Evolutionary conservation across 2,113 vertebrate genomes (phyloP).

Genomic region (Entelurus aequoreus): DNA sequence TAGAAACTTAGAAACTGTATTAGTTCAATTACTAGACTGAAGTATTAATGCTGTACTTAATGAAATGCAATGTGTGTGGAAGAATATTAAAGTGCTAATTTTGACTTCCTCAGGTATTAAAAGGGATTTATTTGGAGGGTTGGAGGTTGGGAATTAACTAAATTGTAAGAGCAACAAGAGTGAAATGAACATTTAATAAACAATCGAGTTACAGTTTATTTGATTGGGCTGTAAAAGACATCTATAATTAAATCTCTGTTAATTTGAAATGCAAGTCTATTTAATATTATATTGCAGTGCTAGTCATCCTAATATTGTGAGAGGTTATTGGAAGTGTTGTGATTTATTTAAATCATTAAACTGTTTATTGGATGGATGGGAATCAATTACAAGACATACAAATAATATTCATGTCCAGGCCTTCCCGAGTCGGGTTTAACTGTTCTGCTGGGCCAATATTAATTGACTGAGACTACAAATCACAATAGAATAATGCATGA

Average conservation of each 20-base stretch:
- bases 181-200: neutral
- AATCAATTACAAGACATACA: neutral
- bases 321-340: neutral
- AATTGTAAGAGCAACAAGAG: conserved; percentile 9
- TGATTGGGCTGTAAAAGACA: conserved; percentile 28
- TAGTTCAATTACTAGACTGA: neutral
- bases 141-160: conserved; percentile 16
- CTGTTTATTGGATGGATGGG: neutral
- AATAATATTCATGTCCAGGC: neutral
- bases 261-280: conserved; percentile 33
- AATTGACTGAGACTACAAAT: neutral
- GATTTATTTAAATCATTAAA: neutral
- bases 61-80: neutral
- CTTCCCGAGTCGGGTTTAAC: neutral
- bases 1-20: neutral
- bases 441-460: neutral
- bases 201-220: conserved; percentile 6
- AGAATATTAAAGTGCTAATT: neutral
- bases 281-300: neutral
- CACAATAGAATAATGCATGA: conserved; percentile 5
- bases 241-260: conserved; percentile 42
- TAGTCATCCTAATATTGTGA: neutral
- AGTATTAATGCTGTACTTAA: no score
- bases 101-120: neutral
- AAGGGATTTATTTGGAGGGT: no score